These are phyloP conservation scores for Myioborus melanocephalus DNA, from an alignment of 2,797 vertebrate genomes.

Conservation along the genomic window DNA sequence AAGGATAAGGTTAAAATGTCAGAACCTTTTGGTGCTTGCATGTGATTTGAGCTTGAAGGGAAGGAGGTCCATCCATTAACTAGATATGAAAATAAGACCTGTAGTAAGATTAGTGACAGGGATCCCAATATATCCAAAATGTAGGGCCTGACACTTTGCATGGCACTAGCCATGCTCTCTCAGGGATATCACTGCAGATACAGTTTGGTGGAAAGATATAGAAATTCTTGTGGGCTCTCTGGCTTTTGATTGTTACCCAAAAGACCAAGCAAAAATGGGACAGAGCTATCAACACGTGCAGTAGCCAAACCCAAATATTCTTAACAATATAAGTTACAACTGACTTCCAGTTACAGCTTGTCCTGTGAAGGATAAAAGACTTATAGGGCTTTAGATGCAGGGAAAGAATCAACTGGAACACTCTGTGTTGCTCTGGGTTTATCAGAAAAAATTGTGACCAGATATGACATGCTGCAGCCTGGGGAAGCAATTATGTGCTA, in stretches of 20 bases:
- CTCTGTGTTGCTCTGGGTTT: not conserved
- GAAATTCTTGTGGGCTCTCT: not conserved
- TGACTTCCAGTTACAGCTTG: not conserved
- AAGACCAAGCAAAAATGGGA: not conserved
- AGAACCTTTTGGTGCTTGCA: not conserved
- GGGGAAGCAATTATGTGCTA: not conserved
- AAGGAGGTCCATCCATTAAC: not conserved
- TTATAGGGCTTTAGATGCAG: not conserved
- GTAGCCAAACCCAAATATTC: not conserved
- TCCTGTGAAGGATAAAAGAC: not conserved
- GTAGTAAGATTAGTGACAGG: not conserved
- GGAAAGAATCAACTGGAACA: not conserved
- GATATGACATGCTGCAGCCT: not conserved
- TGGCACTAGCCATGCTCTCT: not conserved
- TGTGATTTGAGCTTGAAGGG: not conserved
- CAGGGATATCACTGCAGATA: not conserved
- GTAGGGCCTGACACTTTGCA: not conserved
- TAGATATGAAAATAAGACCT: not conserved
- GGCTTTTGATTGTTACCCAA: not conserved
- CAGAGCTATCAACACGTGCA: accelerated
- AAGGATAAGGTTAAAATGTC: not conserved
- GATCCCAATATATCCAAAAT: not conserved
- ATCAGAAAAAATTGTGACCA: not conserved
- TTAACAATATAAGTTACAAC: not conserved
- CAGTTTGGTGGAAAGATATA: not conserved